Evolutionary conservation across 1,140 invertebrate genomes (phyloP), one percentile per base, ranked within the genome.

Genomic region (Dinoponera quadriceps): DNA sequence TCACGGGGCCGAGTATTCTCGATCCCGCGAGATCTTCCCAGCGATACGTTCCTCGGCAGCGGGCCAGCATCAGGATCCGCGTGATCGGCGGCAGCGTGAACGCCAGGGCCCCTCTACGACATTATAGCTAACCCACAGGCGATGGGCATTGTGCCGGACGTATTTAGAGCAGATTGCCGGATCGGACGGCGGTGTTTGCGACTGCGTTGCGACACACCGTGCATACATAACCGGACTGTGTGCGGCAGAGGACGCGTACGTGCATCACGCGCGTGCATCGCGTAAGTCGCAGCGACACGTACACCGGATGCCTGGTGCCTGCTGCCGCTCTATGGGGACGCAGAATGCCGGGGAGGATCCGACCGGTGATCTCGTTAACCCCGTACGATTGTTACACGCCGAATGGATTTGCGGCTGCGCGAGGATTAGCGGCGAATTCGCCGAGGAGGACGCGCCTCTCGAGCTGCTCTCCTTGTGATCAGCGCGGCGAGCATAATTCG

Each of bases 131-230:
- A 59, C 44, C 54, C 44, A 48, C 11, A 48, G n/a, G 25, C 62
- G 82, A 65, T 81, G 77, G 87, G 48, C 78, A 85, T 85, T 90
- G 89, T 90, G 65, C 63, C 85, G 68, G 80, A 88, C 84, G 91
- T 90, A 91, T 92, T 91, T 90, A 91, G 91, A 92, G 90, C 91
- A 89, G 90, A 92, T 92, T 92, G 89, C 83, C 59, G 78, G 75
- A 83, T 89, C 87, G 83, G 68, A 71, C 86, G 80, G 82, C 54
- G 55, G n/a, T 87, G 86, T 87, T 87, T 87, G 86, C 73, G 51
- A 74, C 68, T 62, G 68, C 83, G 38, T 74, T 69, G 77, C 75
- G 62, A 86, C 85, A 77, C 57, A 73, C 59, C 66, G 54, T 73
- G 85, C 85, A 86, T 87, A 78, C 51, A 78, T 86, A 87, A 87